These are phyloP conservation scores for Promerops cafer DNA, from an alignment of 2,113 vertebrate genomes.

Conservation along the genomic window DNA sequence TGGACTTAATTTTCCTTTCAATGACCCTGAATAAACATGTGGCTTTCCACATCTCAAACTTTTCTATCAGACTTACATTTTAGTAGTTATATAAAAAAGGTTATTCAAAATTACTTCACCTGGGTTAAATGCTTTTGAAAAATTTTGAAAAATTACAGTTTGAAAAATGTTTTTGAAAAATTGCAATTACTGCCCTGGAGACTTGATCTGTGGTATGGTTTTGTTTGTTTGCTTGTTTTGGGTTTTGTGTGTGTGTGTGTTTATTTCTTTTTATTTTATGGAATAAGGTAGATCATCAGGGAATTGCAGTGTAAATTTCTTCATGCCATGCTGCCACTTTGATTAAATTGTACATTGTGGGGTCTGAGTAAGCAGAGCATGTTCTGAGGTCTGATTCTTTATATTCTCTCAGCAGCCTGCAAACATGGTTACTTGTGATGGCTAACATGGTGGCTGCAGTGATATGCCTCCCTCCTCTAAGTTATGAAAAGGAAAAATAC, in stretches of 20 bases:
- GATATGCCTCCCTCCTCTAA: neutral
- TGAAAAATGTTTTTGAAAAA: neutral
- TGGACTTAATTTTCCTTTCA: neutral
- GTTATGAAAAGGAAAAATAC: neutral
- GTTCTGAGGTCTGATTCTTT: neutral
- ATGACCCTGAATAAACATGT: neutral
- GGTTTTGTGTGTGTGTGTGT: neutral
- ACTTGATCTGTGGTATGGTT: neutral
- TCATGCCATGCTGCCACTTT: neutral
- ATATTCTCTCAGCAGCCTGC: neutral
- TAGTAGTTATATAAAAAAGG: neutral
- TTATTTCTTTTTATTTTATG: neutral
- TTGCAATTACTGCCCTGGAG: neutral
- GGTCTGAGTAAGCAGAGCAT: neutral
- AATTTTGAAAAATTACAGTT: neutral
- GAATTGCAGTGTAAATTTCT: neutral
- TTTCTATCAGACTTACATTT: neutral
- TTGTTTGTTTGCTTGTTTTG: neutral
- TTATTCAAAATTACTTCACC: neutral
- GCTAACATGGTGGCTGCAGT: neutral
- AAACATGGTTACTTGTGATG: neutral
- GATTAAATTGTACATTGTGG: neutral
- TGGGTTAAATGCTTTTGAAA: neutral
- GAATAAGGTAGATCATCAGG: neutral
- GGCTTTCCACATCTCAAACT: neutral